Conservation (phyloP, 2,888 invertebrate genomes). For the Callinectes sapidus region DNA sequence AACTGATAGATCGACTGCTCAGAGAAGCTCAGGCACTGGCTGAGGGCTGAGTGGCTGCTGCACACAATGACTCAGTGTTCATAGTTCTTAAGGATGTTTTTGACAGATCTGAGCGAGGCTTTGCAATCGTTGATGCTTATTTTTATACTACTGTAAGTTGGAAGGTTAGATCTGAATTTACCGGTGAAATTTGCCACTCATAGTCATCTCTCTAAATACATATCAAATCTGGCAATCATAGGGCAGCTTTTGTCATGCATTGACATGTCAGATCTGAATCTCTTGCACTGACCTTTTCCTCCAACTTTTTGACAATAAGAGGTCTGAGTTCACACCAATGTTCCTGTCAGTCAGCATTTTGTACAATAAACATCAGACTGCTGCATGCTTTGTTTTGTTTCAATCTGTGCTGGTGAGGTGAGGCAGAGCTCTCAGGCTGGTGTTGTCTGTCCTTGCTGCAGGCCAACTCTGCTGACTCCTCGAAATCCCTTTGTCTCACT, state of each 20-base stretch:
- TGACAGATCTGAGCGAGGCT: neutral
- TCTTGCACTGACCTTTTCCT: neutral
- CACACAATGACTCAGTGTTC: neutral
- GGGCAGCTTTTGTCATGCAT: neutral
- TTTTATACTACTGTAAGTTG: neutral
- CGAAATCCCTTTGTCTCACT: too few relatives aligned
- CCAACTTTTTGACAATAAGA: neutral
- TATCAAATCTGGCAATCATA: neutral
- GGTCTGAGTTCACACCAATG: neutral
- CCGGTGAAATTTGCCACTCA: neutral
- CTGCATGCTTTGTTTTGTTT: neutral
- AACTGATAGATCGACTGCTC: neutral
- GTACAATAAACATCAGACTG: neutral
- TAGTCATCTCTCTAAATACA: neutral
- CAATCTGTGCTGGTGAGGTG: neutral
- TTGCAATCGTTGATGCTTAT: neutral
- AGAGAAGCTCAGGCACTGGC: neutral
- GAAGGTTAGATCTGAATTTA: constrained; percentile 10
- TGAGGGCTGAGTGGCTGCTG: neutral
- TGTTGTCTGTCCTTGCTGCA: too few relatives aligned
- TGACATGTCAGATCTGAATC: constrained; percentile 23
- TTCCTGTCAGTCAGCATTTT: neutral
- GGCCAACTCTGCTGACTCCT: too few relatives aligned
- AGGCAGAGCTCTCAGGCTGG: too few relatives aligned
- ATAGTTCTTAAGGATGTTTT: neutral